These are phyloP conservation scores for Grantiella picta DNA, from an alignment of 2,113 vertebrate genomes.

Conservation along the genomic window DNA sequence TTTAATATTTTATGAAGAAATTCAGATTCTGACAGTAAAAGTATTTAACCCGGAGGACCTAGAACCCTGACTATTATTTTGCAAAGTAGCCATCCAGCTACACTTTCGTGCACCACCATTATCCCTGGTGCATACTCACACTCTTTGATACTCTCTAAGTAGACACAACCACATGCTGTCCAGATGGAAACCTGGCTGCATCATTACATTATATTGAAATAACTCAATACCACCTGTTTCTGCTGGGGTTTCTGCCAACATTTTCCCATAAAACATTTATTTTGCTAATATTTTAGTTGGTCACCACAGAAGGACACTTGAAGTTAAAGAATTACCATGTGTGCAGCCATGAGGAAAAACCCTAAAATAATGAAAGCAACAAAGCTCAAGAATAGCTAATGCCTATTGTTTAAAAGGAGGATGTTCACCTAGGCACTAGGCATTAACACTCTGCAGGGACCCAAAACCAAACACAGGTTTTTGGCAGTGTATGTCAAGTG, in stretches of 20 bases:
- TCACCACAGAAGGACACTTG: constrained; percentile 85
- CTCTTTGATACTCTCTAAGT: constrained; percentile 79
- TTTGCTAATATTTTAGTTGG: constrained; percentile 85
- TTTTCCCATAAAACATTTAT: constrained; percentile 87
- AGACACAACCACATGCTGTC: constrained; percentile 83
- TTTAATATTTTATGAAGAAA: constrained; percentile 85
- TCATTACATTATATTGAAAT: constrained; percentile 94
- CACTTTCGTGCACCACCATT: constrained; percentile 75
- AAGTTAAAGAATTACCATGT: constrained; percentile 82
- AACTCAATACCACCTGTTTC: constrained; percentile 94
- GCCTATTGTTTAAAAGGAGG: constrained; percentile 46
- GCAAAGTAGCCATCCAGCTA: constrained; percentile 78
- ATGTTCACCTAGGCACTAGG: constrained; percentile 42
- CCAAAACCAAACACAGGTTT: constrained; percentile 28
- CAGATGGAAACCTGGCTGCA: constrained; percentile 87
- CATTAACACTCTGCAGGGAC: constrained; percentile 22
- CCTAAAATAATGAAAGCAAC: background rate
- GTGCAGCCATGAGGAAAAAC: constrained; percentile 62
- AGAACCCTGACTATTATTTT: constrained; percentile 74
- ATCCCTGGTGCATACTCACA: constrained; percentile 80
- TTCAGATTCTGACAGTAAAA: constrained; percentile 79
- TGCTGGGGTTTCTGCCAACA: constrained; percentile 80
- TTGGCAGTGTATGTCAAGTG: constrained; percentile 42
- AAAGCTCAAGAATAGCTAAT: constrained; percentile 32
- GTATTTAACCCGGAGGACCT: constrained; percentile 81